These are phyloP conservation scores for Sebastes iracundus DNA, from an alignment of 2,797 vertebrate genomes.

Conservation along the genomic window DNA sequence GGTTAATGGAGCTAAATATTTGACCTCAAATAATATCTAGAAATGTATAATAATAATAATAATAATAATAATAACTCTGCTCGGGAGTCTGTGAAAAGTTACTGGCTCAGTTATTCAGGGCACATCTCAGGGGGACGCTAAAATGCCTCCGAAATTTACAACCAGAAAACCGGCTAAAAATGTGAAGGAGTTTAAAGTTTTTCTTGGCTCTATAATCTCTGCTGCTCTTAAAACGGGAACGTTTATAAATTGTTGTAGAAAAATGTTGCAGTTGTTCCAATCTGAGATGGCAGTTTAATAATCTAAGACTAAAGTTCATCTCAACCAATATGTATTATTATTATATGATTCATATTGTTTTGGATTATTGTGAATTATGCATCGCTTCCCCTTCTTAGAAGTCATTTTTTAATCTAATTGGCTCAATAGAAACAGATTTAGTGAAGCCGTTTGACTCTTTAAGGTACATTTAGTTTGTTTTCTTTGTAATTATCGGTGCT, in stretches of 20 bases:
- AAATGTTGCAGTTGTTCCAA: neutral
- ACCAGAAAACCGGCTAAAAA: neutral
- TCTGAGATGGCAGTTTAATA: neutral
- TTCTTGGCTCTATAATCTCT: neutral
- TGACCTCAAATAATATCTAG: neutral
- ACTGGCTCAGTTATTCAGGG: neutral
- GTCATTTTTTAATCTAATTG: too few relatives aligned
- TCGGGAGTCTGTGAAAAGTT: neutral
- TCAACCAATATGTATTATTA: neutral
- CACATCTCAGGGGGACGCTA: neutral
- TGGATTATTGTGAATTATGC: neutral
- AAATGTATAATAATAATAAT: neutral
- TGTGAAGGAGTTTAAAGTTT: neutral
- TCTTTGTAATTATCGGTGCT: neutral
- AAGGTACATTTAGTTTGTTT: too few relatives aligned
- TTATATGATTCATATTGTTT: neutral
- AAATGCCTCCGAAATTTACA: neutral
- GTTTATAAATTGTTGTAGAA: neutral
- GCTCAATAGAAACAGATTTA: too few relatives aligned
- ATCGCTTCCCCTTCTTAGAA: neutral
- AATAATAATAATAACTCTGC: neutral
- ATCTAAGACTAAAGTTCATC: too few relatives aligned
- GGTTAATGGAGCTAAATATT: neutral
- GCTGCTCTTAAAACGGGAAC: neutral
- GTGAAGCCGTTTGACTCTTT: too few relatives aligned